Percentiles rank a stretch among this genome's conserved stretches.
These are phyloP conservation scores for Gerris buenoi DNA, from an alignment of 1,140 invertebrate genomes.

Conservation along the genomic window DNA sequence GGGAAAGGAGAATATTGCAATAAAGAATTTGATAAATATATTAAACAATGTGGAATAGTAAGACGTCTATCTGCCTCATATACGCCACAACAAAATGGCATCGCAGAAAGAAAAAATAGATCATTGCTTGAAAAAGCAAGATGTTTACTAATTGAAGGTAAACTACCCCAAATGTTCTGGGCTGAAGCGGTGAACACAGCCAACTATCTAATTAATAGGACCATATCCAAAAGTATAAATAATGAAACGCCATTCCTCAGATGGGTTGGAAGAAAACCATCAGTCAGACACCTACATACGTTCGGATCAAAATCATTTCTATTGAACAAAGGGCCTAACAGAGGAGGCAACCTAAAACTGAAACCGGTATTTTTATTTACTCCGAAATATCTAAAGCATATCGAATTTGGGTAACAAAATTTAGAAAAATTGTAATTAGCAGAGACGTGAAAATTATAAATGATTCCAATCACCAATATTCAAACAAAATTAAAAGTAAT, in stretches of 20 bases:
- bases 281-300: constrained; percentile 23
- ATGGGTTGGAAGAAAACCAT: constrained; percentile 26
- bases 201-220: constrained; percentile 31
- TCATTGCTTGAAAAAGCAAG: constrained; percentile 25
- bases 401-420: neutral
- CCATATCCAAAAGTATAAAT: constrained; percentile 23
- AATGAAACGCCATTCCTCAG: constrained; percentile 15
- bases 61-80: constrained; percentile 20
- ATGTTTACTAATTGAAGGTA: constrained; percentile 20
- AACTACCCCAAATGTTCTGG: constrained; percentile 18
- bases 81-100: constrained; percentile 31
- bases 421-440: neutral
- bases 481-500: neutral
- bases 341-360: neutral
- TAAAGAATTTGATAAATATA: constrained; percentile 4
- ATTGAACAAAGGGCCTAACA: neutral
- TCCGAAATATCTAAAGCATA: neutral
- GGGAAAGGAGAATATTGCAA: constrained; percentile 23
- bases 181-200: constrained; percentile 26
- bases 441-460: neutral
- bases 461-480: neutral
- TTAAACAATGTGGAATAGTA: constrained; percentile 9
- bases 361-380: neutral
- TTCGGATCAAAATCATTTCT: constrained; percentile 17
- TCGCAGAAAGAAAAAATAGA: constrained; percentile 27